Percentiles rank a stretch among this genome's conserved stretches.
Evolutionary conservation across 2,888 invertebrate species (phyloP).

Genomic region (Euclidia mi): DNA sequence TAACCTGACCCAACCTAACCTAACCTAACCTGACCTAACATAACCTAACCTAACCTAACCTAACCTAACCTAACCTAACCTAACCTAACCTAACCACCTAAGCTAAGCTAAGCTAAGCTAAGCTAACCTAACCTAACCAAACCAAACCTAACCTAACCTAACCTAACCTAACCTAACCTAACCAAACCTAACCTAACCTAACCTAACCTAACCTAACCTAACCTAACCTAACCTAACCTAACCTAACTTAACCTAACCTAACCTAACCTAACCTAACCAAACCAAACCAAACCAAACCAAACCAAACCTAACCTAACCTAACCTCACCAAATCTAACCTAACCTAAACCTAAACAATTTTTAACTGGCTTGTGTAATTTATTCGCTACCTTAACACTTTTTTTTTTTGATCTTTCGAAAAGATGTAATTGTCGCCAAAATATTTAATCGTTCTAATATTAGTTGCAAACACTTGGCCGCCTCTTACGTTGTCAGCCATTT

Average conservation of each 20-base stretch:
- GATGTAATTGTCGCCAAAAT: no score
- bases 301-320: constrained; percentile 34
- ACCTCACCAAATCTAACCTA: no score
- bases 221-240: constrained; percentile 44
- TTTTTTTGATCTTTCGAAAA: no score
- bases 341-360: no score
- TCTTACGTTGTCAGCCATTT: no score
- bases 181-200: constrained; percentile 11
- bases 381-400: no score
- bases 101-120: constrained; percentile 15
- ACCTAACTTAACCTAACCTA: constrained; percentile 37
- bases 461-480: no score
- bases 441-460: no score
- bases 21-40: constrained; percentile 24
- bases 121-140: constrained; percentile 1
- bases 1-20: constrained; percentile 27
- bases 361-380: no score
- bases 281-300: constrained; percentile 32
- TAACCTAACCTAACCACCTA: no score
- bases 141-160: constrained; percentile 2
- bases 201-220: constrained; percentile 28
- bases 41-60: no score
- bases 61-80: constrained; percentile 28
- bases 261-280: constrained; percentile 36
- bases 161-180: constrained; percentile 12